phyloP scores from a whole-genome alignment of 2,797 vertebrate genomes.

The Arctocebus calabarensis region DNA sequence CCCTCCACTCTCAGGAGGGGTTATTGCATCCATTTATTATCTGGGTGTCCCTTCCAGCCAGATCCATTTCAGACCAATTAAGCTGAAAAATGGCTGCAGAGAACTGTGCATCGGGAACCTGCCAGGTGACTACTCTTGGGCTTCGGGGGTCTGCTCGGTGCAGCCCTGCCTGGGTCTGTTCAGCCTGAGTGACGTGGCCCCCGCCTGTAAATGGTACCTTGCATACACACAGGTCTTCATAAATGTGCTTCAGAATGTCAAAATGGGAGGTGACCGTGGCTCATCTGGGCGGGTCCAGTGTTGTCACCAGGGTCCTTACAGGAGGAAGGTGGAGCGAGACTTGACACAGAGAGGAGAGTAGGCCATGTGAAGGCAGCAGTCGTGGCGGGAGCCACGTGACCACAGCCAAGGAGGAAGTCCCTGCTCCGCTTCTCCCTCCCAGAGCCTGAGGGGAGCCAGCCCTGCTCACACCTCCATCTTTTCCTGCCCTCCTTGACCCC shows the following conservation, averaged over 20 bases:
- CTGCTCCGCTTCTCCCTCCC: no score
- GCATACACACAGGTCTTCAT: accelerated
- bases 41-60: neutral
- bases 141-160: accelerated
- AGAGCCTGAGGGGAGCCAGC: accelerated
- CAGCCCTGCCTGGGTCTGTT: neutral
- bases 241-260: accelerated
- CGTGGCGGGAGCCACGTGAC: accelerated
- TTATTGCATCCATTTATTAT: constrained; percentile 57
- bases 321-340: neutral
- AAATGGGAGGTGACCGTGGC: neutral
- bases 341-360: neutral
- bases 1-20: accelerated
- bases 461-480: accelerated
- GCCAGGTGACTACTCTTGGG: accelerated
- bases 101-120: accelerated
- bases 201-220: accelerated
- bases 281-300: no score
- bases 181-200: neutral
- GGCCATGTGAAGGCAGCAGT: accelerated
- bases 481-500: neutral
- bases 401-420: neutral
- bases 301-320: accelerated
- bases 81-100: neutral
- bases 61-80: neutral